A percentile compares a stretch with the other conserved stretches of the same genome.
Conservation (phyloP, 2,113 vertebrate species). For the Gymnarchus niloticus region DNA sequence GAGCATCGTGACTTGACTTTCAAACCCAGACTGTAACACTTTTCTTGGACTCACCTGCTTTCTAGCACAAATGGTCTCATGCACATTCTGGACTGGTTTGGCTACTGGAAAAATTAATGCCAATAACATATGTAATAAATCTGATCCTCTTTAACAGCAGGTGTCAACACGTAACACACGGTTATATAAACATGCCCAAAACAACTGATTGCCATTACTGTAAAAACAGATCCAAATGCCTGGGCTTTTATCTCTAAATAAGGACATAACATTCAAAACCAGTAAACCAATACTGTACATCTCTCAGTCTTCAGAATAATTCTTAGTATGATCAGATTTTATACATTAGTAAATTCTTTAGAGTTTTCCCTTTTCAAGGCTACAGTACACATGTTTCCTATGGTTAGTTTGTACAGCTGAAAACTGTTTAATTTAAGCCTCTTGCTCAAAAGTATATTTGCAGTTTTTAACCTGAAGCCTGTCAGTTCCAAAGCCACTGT, state of each 20-base stretch:
- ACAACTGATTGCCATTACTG: not conserved
- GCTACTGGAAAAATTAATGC: not conserved
- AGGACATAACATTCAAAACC: not conserved
- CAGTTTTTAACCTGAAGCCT: not conserved
- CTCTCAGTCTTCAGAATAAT: not conserved
- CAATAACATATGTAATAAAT: not conserved
- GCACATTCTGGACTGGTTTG: not conserved
- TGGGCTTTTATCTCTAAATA: not conserved
- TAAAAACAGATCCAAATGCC: not conserved
- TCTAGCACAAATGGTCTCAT: not conserved
- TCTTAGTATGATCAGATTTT: not conserved
- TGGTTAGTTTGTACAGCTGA: not conserved
- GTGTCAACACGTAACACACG: not conserved
- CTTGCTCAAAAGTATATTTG: not conserved
- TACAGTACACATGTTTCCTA: not conserved
- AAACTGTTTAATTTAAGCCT: not conserved
- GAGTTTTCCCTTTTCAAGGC: not conserved
- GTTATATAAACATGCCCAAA: not conserved
- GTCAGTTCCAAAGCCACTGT: conserved; percentile 12
- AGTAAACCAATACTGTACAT: not conserved
- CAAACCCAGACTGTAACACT: not conserved
- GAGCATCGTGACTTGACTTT: not conserved
- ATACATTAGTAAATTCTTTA: not conserved
- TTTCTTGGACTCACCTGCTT: not conserved
- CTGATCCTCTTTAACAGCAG: not conserved